A percentile compares a stretch with the other conserved stretches of the same genome.
Evolutionary conservation across 2,888 invertebrate genomes (phyloP).

Genomic region (Scaptomyza reducta): DNA sequence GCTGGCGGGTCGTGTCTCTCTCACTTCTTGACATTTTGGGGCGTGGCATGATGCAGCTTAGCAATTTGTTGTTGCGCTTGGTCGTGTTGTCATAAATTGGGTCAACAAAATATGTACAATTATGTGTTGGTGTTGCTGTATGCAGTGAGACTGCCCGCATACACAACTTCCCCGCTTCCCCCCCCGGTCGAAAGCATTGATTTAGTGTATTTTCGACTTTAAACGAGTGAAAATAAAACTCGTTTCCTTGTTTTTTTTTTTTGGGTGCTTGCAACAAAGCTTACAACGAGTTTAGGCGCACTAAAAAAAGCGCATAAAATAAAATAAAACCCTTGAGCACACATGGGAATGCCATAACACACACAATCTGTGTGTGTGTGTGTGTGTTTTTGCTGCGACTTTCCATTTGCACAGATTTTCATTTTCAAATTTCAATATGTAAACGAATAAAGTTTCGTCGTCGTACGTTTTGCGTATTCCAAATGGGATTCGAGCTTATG

Average conservation of each 20-base stretch:
- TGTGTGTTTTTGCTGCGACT: slow-evolving; percentile 40
- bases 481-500: slow-evolving; percentile 75
- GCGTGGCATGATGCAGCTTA: slow-evolving; percentile 23
- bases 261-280: slow-evolving; percentile 37
- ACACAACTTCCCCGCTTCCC: not conserved
- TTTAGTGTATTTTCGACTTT: slow-evolving; percentile 29
- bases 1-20: slow-evolving; percentile 19
- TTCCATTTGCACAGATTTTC: slow-evolving; percentile 74
- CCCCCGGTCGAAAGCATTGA: slow-evolving; percentile 40
- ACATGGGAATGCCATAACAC: slow-evolving; percentile 61
- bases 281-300: slow-evolving; percentile 67
- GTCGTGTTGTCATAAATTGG: slow-evolving; percentile 67
- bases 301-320: slow-evolving; percentile 11
- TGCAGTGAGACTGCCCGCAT: slow-evolving; percentile 42
- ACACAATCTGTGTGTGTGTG: slow-evolving; percentile 5
- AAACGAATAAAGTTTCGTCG: slow-evolving; percentile 69
- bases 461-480: slow-evolving; percentile 41
- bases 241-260: slow-evolving; percentile 51
- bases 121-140: slow-evolving; percentile 42
- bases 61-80: slow-evolving; percentile 34
- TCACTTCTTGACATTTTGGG: slow-evolving; percentile 6
- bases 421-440: slow-evolving; percentile 72
- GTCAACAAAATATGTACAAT: slow-evolving; percentile 71
- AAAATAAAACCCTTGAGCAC: slow-evolving; percentile 59
- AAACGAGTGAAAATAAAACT: slow-evolving; percentile 55